phyloP scores from a whole-genome alignment of 2,888 invertebrate genomes.

The Sepiola atlantica region DNA sequence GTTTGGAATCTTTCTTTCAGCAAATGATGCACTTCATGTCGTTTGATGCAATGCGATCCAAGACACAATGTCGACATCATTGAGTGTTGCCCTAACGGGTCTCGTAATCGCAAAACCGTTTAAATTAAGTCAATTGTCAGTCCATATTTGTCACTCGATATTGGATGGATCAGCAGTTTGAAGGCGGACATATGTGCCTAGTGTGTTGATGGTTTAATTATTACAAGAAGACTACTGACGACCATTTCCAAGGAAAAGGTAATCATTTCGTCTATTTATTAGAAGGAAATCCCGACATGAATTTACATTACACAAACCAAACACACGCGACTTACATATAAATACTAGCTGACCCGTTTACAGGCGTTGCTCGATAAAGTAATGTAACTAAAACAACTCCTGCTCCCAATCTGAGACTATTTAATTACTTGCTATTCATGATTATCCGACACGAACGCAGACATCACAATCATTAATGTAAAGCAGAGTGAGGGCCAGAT shows the following conservation, averaged over 20 bases:
- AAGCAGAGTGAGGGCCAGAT: too few relatives aligned
- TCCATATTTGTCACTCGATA: not conserved
- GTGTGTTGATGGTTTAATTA: not conserved
- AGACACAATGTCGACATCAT: not conserved
- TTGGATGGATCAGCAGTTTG: not conserved
- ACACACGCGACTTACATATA: not conserved
- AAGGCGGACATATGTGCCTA: not conserved
- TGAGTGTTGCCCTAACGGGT: not conserved
- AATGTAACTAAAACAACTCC: too few relatives aligned
- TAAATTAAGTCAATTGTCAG: not conserved
- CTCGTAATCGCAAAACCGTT: not conserved
- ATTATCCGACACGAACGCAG: too few relatives aligned
- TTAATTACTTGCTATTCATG: too few relatives aligned
- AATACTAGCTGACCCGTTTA: not conserved
- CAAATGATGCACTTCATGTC: too few relatives aligned
- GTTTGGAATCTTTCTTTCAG: too few relatives aligned
- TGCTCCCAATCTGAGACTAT: too few relatives aligned
- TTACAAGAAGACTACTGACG: not conserved
- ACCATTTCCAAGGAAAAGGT: too few relatives aligned
- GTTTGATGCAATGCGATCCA: not conserved
- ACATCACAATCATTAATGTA: too few relatives aligned
- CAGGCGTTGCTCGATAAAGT: too few relatives aligned
- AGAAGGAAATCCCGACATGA: not conserved
- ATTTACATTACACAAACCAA: not conserved
- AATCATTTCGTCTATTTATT: not conserved